phyloP scores from a whole-genome alignment of 2,888 invertebrate genomes.

The Chrysotoxum bicinctum region DNA sequence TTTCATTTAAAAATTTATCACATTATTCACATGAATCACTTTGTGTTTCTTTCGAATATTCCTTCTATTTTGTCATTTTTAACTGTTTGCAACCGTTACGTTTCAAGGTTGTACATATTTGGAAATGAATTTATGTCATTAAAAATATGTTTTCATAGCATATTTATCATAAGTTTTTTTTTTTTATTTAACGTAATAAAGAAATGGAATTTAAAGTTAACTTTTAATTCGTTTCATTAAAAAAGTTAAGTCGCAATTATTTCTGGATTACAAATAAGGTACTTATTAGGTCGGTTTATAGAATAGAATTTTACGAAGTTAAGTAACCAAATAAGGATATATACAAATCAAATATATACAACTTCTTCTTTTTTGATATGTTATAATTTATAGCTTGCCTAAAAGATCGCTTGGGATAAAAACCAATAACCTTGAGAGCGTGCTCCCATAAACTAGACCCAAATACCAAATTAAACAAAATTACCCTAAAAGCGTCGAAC shows the following conservation, averaged over 20 bases:
- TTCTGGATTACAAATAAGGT: neutral
- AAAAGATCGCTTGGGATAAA: neutral
- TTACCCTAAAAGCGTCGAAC: neutral
- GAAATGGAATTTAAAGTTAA: neutral
- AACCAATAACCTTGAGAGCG: neutral
- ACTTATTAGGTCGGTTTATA: neutral
- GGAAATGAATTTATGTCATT: neutral
- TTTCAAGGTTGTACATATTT: neutral
- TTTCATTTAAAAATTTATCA: neutral
- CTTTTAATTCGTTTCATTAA: neutral
- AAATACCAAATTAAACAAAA: neutral
- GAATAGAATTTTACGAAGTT: neutral
- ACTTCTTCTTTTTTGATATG: neutral
- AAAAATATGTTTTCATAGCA: conserved; percentile 1
- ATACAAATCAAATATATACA: neutral
- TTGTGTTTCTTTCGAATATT: neutral
- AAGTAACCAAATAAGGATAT: neutral
- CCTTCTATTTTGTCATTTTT: neutral
- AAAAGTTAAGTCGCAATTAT: neutral
- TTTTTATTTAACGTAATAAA: neutral
- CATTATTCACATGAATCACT: neutral
- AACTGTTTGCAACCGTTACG: neutral
- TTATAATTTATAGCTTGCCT: neutral
- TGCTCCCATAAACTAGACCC: neutral
- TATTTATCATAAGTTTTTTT: neutral